phyloP scores from a whole-genome alignment of 2,888 invertebrate species.

The Dysmachus trigonus region DNA sequence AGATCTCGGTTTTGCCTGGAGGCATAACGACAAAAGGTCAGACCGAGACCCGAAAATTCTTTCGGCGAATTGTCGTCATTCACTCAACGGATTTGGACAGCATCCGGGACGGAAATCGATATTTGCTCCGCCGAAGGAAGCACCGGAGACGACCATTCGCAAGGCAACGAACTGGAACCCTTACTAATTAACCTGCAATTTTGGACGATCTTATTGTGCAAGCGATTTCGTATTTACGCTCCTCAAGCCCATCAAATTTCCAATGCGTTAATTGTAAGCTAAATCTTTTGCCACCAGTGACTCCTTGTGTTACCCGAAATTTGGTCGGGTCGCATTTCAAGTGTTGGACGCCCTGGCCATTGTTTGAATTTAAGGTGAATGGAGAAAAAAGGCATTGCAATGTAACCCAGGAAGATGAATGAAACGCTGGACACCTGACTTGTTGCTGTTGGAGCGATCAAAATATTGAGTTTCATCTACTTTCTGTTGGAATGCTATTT shows the following conservation, averaged over 20 bases:
- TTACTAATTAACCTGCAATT: not conserved
- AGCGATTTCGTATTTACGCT: not conserved
- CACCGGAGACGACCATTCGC: not conserved
- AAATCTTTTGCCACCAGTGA: not conserved
- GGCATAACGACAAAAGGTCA: not conserved
- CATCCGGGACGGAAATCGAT: not conserved
- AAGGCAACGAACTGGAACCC: not conserved
- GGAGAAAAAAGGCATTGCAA: not conserved
- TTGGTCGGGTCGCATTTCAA: not conserved
- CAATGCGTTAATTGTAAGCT: not conserved
- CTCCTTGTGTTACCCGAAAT: not conserved
- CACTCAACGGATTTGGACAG: not conserved
- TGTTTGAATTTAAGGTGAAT: not conserved
- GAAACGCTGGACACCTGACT: not conserved
- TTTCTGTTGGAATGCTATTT: not conserved
- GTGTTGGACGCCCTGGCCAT: not conserved
- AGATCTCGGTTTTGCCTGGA: not conserved
- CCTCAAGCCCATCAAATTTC: not conserved
- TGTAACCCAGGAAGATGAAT: not conserved
- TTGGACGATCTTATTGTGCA: not conserved
- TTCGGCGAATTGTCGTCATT: not conserved
- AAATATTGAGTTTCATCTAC: not conserved
- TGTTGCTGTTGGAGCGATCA: not conserved
- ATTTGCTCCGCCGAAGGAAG: not conserved
- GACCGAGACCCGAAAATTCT: not conserved